A percentile compares a stretch with the other conserved stretches of the same genome.
Evolutionary conservation across 2,888 invertebrate genomes (phyloP).

Genomic region (Aromia moschata): DNA sequence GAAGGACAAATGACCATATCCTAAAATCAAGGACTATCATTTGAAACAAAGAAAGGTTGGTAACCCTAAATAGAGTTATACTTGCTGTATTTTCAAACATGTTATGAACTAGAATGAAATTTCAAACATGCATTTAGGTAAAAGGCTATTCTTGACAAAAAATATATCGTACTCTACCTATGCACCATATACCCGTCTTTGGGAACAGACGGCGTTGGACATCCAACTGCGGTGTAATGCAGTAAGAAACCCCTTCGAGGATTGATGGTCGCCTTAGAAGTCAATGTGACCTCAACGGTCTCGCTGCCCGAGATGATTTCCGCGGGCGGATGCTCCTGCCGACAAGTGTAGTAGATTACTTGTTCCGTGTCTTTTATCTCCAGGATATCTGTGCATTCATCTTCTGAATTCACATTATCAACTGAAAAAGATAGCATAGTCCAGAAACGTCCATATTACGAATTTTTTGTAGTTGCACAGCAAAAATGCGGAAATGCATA

Average conservation of each 20-base stretch:
- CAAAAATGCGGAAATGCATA: no score
- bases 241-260: conserved; percentile 73
- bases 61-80: no score
- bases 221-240: conserved; percentile 73
- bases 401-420: conserved; percentile 34
- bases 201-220: conserved; percentile 72
- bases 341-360: conserved; percentile 66
- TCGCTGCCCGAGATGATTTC: conserved; percentile 65
- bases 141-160: no score
- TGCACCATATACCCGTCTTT: conserved; percentile 74
- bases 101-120: no score
- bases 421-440: conserved; percentile 15
- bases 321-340: conserved; percentile 66
- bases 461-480: no score
- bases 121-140: no score
- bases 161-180: no score
- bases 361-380: conserved; percentile 66
- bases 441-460: no score
- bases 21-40: no score
- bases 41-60: no score
- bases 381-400: conserved; percentile 64
- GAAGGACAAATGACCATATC: no score
- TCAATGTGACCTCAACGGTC: conserved; percentile 59
- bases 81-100: no score
- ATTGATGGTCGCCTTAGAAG: conserved; percentile 43